Conservation (phyloP, 2,888 invertebrate genomes). For the Lasioglossum vierecki region DNA sequence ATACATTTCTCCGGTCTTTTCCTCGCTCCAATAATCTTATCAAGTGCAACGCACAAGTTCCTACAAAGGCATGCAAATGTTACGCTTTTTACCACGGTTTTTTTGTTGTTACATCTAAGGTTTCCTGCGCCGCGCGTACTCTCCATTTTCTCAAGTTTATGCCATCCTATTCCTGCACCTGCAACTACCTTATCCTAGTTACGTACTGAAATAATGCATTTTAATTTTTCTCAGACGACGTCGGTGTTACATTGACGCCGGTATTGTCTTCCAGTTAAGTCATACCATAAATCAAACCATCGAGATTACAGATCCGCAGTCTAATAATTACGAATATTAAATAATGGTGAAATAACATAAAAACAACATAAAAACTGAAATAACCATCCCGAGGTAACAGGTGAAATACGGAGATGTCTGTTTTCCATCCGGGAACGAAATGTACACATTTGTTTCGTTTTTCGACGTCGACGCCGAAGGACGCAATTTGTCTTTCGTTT, state of each 20-base stretch:
- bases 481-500: neutral
- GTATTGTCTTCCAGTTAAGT: neutral
- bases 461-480: neutral
- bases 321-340: no score
- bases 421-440: no score
- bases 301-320: no score
- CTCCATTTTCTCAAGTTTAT: neutral
- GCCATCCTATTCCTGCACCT: neutral
- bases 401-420: no score
- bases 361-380: no score
- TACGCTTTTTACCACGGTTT: neutral
- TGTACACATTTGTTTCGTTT: neutral
- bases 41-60: neutral
- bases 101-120: neutral
- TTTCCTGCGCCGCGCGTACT: neutral
- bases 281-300: neutral
- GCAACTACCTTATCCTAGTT: neutral
- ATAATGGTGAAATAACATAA: no score
- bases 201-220: neutral
- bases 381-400: no score
- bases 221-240: neutral
- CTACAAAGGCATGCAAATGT: neutral
- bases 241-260: neutral
- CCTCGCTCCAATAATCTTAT: conserved; percentile 14
- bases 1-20: conserved; percentile 24